A percentile compares a stretch with the other conserved stretches of the same genome.
These are phyloP conservation scores for Glaucomys volans DNA, from an alignment of 2,113 vertebrate species.

Conservation along the genomic window DNA sequence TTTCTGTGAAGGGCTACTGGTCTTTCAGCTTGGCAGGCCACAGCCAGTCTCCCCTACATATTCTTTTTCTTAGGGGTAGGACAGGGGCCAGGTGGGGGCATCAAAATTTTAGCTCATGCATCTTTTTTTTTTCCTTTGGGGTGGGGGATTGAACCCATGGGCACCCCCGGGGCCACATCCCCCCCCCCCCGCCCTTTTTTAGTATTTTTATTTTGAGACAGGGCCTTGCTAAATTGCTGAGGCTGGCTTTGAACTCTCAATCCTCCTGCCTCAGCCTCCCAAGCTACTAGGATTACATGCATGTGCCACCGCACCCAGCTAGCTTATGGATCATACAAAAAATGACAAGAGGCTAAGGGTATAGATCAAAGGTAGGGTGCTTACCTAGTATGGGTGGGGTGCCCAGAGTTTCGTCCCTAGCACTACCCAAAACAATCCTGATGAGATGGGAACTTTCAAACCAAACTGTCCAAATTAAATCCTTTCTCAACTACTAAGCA, in stretches of 20 bases:
- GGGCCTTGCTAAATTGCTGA: too few species aligned
- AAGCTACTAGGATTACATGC: too few species aligned
- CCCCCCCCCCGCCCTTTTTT: too few species aligned
- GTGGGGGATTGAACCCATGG: too few species aligned
- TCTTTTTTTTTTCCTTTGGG: background rate
- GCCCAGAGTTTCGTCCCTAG: background rate
- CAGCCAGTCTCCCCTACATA: background rate
- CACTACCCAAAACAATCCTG: background rate
- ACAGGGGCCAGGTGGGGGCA: background rate
- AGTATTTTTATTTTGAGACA: too few species aligned
- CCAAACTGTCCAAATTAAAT: slow-evolving; percentile 14
- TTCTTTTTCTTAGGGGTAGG: background rate
- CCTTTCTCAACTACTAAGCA: background rate
- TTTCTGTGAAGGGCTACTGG: background rate
- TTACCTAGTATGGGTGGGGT: background rate
- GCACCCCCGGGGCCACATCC: too few species aligned
- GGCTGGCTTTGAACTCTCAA: too few species aligned
- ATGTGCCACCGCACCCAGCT: too few species aligned
- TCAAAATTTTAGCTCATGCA: background rate
- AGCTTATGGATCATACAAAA: background rate
- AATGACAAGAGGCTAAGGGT: background rate
- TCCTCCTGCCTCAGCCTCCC: too few species aligned
- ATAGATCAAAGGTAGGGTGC: background rate
- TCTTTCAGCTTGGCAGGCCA: background rate
- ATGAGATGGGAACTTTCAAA: background rate